Conservation (phyloP, 2,113 vertebrate genomes). For the Piprites chloris region DNA sequence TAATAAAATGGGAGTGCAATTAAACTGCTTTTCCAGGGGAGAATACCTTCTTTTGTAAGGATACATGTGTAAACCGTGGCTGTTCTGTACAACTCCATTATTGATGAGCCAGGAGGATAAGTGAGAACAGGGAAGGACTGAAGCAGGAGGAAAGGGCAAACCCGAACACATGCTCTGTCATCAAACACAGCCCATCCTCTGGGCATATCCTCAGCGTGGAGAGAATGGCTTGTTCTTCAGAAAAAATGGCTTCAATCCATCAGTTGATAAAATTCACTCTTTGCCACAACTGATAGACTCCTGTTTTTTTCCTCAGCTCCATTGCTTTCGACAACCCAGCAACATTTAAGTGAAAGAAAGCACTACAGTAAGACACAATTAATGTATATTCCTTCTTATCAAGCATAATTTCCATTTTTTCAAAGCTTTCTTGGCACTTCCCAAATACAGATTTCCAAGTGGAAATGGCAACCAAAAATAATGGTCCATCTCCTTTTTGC, state of each 20-base stretch:
- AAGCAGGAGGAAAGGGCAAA: not conserved
- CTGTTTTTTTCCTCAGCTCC: not conserved
- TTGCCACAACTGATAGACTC: not conserved
- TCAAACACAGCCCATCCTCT: not conserved
- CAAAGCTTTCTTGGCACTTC: rapidly evolving
- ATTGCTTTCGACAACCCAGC: not conserved
- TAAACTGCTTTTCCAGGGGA: not conserved
- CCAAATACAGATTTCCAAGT: not conserved
- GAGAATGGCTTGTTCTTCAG: not conserved
- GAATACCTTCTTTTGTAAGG: not conserved
- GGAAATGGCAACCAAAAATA: not conserved
- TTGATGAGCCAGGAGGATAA: not conserved
- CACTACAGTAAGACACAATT: not conserved
- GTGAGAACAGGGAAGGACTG: rapidly evolving
- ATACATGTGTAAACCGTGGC: not conserved
- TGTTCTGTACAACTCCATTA: not conserved
- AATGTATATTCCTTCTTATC: not conserved
- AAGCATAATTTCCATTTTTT: not conserved
- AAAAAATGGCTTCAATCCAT: not conserved
- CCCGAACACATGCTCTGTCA: not conserved
- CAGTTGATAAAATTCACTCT: not conserved
- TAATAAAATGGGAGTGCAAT: not conserved
- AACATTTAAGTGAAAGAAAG: not conserved
- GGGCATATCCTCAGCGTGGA: rapidly evolving
- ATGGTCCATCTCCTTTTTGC: not conserved